These are phyloP conservation scores for Polydrusus pterygomalis DNA, from an alignment of 2,888 invertebrate species.

Conservation along the genomic window DNA sequence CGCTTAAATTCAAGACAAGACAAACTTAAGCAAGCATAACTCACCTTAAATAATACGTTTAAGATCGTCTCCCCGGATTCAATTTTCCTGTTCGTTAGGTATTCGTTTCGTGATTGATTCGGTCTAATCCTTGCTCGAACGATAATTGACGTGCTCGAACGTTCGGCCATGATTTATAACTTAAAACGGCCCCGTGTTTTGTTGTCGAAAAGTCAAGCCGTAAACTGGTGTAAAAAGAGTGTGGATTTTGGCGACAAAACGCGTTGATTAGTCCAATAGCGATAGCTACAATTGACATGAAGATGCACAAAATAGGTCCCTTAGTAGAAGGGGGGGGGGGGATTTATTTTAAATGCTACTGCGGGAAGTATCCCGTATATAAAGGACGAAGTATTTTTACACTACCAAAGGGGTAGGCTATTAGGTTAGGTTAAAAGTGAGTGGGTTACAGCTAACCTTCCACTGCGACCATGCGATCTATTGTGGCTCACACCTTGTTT, in stretches of 20 bases:
- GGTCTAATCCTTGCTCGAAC: slow-evolving; percentile 41
- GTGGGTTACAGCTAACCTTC: too few species aligned
- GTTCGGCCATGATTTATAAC: slow-evolving; percentile 46
- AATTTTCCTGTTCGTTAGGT: slow-evolving; percentile 49
- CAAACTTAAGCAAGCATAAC: neutral
- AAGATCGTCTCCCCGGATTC: slow-evolving; percentile 41
- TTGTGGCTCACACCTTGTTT: too few species aligned
- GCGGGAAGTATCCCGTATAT: too few species aligned
- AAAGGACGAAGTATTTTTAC: too few species aligned
- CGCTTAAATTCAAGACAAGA: neutral
- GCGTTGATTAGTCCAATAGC: neutral
- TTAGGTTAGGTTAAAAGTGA: too few species aligned
- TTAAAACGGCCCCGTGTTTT: slow-evolving; percentile 43
- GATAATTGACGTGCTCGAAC: slow-evolving; percentile 43
- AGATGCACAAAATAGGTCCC: too few species aligned
- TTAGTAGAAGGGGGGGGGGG: too few species aligned
- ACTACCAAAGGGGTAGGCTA: too few species aligned
- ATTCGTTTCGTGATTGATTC: slow-evolving; percentile 47
- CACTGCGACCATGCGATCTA: too few species aligned
- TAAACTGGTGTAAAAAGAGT: neutral
- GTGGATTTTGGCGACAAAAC: slow-evolving; percentile 9
- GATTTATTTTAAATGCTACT: too few species aligned
- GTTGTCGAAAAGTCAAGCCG: slow-evolving; percentile 25
- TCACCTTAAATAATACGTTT: slow-evolving; percentile 34
- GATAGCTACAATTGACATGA: too few species aligned